Conservation (phyloP, 2,113 vertebrate species). For the Eudyptes chrysolophus region DNA sequence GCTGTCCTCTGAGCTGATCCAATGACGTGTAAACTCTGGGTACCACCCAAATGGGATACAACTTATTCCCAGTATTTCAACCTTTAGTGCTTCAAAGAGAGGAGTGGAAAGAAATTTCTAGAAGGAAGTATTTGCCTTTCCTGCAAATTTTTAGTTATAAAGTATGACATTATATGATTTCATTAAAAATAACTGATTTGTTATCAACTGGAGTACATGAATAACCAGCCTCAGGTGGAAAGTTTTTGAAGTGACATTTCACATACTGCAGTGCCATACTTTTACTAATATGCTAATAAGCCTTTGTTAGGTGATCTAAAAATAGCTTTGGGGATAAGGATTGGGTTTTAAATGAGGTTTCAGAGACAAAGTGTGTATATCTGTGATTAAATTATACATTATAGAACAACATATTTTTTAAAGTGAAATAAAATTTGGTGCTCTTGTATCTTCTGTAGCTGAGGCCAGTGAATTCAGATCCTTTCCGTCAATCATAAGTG, state of each 20-base stretch:
- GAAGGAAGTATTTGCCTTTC: neutral
- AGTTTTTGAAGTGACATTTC: neutral
- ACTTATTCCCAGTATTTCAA: neutral
- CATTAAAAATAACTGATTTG: neutral
- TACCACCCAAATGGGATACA: neutral
- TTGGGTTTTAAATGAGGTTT: neutral
- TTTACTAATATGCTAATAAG: neutral
- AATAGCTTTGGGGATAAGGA: neutral
- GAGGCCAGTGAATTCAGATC: neutral
- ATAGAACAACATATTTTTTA: neutral
- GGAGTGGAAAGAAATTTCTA: neutral
- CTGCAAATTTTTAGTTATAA: neutral
- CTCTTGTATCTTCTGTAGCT: neutral
- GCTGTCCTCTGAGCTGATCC: neutral
- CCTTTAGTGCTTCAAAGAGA: neutral
- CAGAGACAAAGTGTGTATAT: neutral
- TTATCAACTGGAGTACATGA: neutral
- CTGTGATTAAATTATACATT: neutral
- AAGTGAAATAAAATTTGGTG: neutral
- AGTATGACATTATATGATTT: neutral
- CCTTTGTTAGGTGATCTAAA: neutral
- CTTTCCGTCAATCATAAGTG: neutral
- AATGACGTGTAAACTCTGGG: neutral
- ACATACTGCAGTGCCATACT: neutral
- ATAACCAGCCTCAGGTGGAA: neutral